A percentile compares a stretch with the other conserved stretches of the same genome.
Evolutionary conservation across 2,888 invertebrate species (phyloP).

Genomic region (Aphidoletes aphidimyza): DNA sequence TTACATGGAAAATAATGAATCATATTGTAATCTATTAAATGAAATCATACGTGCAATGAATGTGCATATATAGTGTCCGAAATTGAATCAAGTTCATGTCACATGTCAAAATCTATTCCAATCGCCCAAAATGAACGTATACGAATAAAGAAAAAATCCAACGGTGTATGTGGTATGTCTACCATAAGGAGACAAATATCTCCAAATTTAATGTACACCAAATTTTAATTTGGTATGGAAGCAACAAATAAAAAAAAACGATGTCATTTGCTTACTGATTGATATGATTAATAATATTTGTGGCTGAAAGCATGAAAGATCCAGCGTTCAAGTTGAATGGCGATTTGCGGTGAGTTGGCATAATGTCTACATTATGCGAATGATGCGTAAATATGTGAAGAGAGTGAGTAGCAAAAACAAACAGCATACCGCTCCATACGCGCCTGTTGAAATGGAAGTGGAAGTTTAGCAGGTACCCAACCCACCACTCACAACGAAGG

Average conservation of each 20-base stretch:
- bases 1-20: background rate
- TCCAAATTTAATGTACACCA: background rate
- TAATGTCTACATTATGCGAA: background rate
- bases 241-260: background rate
- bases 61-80: background rate
- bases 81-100: constrained; percentile 5
- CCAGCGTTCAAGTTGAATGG: background rate
- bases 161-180: no score
- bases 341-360: background rate
- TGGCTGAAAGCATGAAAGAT: background rate
- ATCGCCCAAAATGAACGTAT: background rate
- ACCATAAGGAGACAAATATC: background rate
- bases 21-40: constrained; percentile 43
- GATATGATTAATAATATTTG: constrained; percentile 45
- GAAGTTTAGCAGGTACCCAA: background rate
- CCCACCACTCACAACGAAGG: constrained; percentile 3
- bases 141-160: background rate
- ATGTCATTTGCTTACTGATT: constrained; percentile 24
- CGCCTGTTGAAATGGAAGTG: background rate
- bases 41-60: constrained; percentile 29
- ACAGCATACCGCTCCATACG: background rate
- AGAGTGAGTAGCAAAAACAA: background rate
- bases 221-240: constrained; percentile 1
- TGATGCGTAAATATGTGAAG: background rate
- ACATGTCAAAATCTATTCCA: background rate